phyloP scores from a whole-genome alignment of 2,113 vertebrate species.

The Motacilla alba region DNA sequence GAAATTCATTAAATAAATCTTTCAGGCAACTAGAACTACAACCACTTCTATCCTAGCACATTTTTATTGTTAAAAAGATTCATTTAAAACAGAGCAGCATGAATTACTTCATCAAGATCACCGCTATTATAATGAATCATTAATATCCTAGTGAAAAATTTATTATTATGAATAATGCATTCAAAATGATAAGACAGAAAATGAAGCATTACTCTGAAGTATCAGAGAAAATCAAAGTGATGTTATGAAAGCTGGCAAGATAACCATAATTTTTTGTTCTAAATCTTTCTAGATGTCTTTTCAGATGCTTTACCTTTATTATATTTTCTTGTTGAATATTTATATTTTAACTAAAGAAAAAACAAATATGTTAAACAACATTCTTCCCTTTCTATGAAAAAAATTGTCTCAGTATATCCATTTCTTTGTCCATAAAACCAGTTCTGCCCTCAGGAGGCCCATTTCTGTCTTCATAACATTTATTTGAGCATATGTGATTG shows the following conservation, averaged over 20 bases:
- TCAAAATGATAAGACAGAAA: conserved; percentile 64
- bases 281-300: background rate
- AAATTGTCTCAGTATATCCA: background rate
- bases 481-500: background rate
- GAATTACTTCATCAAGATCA: conserved; percentile 59
- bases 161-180: conserved; percentile 70
- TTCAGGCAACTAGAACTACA: background rate
- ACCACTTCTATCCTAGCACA: conserved; percentile 40
- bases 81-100: conserved; percentile 45
- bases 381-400: background rate
- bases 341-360: background rate
- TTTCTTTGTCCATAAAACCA: background rate
- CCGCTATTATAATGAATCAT: conserved; percentile 74
- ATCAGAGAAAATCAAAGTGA: conserved; percentile 27
- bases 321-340: background rate
- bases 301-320: background rate
- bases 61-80: conserved; percentile 68
- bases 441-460: background rate
- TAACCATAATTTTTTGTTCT: background rate
- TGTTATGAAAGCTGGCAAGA: background rate
- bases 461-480: background rate
- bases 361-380: background rate
- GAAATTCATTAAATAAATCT: conserved; percentile 4
- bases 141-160: conserved; percentile 71
- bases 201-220: conserved; percentile 63